Conservation (phyloP, 2,888 invertebrate species). For the Chloroclysta siterata region DNA sequence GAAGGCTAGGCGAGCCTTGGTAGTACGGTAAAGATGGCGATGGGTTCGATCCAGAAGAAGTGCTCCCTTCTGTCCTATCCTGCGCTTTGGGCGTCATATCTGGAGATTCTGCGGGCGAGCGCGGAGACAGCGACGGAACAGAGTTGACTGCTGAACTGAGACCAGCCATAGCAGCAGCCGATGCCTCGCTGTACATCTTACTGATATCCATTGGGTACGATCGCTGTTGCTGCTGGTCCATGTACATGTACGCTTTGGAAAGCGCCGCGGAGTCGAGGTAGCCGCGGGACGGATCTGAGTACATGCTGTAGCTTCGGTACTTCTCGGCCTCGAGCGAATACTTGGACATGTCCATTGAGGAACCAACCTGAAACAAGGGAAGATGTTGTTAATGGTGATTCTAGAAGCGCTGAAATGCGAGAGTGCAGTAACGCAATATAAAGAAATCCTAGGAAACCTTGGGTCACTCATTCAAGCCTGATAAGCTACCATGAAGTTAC, state of each 20-base stretch:
- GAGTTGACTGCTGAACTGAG: conserved; percentile 73
- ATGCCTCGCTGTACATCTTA: conserved; percentile 87
- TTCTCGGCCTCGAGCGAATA: conserved; percentile 92
- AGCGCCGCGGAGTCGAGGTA: conserved; percentile 90
- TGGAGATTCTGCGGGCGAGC: conserved; percentile 84
- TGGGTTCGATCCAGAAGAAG: conserved; percentile 87
- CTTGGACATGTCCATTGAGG: conserved; percentile 91
- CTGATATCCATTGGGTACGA: conserved; percentile 87
- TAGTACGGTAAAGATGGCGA: conserved; percentile 86
- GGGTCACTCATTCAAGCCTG: too few relatives aligned
- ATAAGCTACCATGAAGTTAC: too few relatives aligned
- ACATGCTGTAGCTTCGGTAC: conserved; percentile 91
- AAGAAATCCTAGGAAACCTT: too few relatives aligned
- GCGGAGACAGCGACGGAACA: conserved; percentile 74
- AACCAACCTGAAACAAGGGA: conserved; percentile 86
- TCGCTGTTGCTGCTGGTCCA: conserved; percentile 86
- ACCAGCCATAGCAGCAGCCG: conserved; percentile 85
- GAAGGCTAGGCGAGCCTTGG: conserved; percentile 83
- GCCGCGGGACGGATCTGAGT: conserved; percentile 89
- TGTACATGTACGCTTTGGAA: conserved; percentile 91
- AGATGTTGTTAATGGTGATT: conserved; percentile 3
- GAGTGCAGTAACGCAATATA: too few relatives aligned
- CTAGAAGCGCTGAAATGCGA: too few relatives aligned
- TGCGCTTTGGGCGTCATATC: conserved; percentile 78
- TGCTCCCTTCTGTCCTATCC: conserved; percentile 83